phyloP scores from a whole-genome alignment of 1,140 invertebrate species.

The Macrobrachium rosenbergii region DNA sequence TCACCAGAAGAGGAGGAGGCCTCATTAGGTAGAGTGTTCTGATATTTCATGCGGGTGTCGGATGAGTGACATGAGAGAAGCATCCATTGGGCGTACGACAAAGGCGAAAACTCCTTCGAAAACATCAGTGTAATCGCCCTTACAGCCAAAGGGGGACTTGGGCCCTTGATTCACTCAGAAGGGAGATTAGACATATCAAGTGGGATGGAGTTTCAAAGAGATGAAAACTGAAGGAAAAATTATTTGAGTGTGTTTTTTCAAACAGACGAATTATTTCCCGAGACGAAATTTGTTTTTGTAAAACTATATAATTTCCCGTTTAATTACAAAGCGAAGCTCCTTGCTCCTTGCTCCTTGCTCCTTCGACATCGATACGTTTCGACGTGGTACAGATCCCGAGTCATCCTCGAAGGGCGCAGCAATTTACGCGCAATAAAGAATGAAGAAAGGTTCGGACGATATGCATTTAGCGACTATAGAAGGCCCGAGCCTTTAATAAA shows the following conservation, averaged over 20 bases:
- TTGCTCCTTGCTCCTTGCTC: too few relatives aligned
- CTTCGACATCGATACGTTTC: too few relatives aligned
- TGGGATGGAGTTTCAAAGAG: constrained; percentile 1
- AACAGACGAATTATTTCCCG: neutral
- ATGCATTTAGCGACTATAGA: constrained; percentile 17
- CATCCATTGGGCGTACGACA: neutral
- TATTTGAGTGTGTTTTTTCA: neutral
- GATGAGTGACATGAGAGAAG: neutral
- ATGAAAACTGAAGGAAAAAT: neutral
- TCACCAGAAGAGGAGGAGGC: constrained; percentile 26
- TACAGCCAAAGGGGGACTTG: neutral
- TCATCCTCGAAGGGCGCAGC: neutral
- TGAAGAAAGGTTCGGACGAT: neutral
- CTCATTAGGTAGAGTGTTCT: constrained; percentile 55
- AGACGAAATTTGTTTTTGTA: neutral
- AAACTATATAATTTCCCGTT: too few relatives aligned
- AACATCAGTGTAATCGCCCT: neutral
- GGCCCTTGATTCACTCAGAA: neutral
- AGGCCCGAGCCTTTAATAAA: constrained; percentile 33
- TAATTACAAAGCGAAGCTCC: too few relatives aligned
- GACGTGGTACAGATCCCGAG: neutral
- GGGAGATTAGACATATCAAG: constrained; percentile 25
- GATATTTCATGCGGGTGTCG: constrained; percentile 51
- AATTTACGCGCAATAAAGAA: too few relatives aligned
- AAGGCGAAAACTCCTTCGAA: neutral